Evolutionary conservation across 2,888 invertebrate species (phyloP), one percentile per base, ranked within the genome.

Genomic region (Caenorhabditis sp.): DNA sequence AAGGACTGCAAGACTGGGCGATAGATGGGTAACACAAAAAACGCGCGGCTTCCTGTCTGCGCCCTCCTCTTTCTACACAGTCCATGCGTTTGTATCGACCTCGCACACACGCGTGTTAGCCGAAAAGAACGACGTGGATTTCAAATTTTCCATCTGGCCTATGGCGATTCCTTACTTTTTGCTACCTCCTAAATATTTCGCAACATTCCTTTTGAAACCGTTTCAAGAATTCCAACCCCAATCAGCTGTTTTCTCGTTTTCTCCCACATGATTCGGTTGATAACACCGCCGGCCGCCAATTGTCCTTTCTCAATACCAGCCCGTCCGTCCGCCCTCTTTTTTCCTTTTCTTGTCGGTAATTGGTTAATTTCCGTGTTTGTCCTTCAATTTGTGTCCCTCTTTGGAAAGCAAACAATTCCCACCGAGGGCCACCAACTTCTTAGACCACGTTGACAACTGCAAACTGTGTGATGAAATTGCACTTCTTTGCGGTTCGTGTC

Each of bases 241-340:
- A 68, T 68, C 68, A 68, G 68, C 68, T 68, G 68, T 68, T 68
- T 68, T 68, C 50, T 22, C 32, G 68, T 68, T 68, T 68, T 68
- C 50, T 22, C 32, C 24, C 58, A 62, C 41, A 48, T 62, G 62
- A 62, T 62, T 63, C 15, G 15, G 8, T 39, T 52, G 62, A 62
- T 62, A 62, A 62, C 50, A 52, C 20, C 9, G 11, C 30, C 7
- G 27, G 35, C 46, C 56, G 35, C 24, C 46, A 55, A 7, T 45
- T 55, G 43, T 55, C 8, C 5, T 5, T 15, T 9, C 20, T 45
- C 27, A n/a, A n/a, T 13, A 46, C 26, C 52, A 22, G n/a, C 41
- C 50, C 39, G 13, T 37, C 35, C 24, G 15, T 46, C 46, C 2
- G 35, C 17, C 9, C 15, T 56, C 32, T 22, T 48, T n/a, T 43